Evolutionary conservation across 2,888 invertebrate genomes (phyloP), one percentile per base, ranked within the genome.

Genomic region (Drosophila demipolita): DNA sequence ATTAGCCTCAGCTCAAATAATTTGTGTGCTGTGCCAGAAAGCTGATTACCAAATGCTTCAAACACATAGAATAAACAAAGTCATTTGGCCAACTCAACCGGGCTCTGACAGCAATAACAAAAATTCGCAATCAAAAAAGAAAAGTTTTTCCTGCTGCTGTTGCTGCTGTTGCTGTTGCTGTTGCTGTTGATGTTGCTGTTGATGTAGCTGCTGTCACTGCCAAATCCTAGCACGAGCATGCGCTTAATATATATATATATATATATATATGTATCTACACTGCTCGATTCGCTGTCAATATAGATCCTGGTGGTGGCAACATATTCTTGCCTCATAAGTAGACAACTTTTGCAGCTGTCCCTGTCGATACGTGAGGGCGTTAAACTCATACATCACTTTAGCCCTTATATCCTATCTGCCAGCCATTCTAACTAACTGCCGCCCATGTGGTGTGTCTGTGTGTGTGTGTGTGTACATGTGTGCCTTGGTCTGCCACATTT

Each of bases 351-450:
- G 73, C 70, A 71, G 66, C 70, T 75, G 79, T 76, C 75, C 75
- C 72, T 80, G 83, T 63, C 68, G 71, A 68, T 82, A 87, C 87
- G 90, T 84, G 90, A 88, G 91, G 90, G 90, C 90, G 83, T 91
- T 91, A 91, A 90, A 90, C 91, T 83, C 90, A 90, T 91, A 83
- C 89, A 89, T 90, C 90, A 91, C 90, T 90, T 84, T 83, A 90
- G 87, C 84, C 78, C 64, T 70, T 73, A 70, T 78, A 68, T 78
- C 63, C 87, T 77, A 71, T 74, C 68, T 69, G 68, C 66, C 65
- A 54, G 67, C 60, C 64, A 60, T 48, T 58, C 65, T 74, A 69
- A 74, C 68, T 77, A 69, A 55, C 73, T 82, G 66, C 50, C 42
- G 32, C 50, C 26, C 55, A 33, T 23, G 50, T 32, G 66, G 12